phyloP scores from a whole-genome alignment of 2,113 vertebrate species.

The Festucalex cinctus region DNA sequence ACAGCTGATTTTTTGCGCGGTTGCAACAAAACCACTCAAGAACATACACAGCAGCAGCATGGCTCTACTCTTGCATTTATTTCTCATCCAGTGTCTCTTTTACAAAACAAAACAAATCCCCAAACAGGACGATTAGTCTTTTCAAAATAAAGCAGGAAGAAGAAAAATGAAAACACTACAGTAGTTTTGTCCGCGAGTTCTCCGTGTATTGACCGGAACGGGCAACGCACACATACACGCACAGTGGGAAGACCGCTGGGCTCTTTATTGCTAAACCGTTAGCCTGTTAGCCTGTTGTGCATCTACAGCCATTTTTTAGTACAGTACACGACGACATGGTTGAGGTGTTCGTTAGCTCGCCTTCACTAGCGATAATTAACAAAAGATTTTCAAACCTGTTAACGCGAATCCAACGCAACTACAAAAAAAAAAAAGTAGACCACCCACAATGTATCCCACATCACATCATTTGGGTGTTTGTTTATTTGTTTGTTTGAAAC shows the following conservation, averaged over 20 bases:
- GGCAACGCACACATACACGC: conserved; percentile 24
- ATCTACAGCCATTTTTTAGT: conserved; percentile 3
- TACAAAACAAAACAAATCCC: conserved; percentile 67
- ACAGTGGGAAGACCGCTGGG: conserved; percentile 53
- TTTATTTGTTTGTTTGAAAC: too few species aligned
- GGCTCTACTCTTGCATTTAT: conserved; percentile 64
- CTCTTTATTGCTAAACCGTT: conserved; percentile 65
- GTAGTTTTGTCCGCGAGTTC: conserved; percentile 55
- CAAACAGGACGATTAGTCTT: conserved; percentile 63
- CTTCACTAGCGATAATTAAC: conserved; percentile 30
- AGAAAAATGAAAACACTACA: conserved; percentile 32
- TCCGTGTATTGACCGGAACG: conserved; percentile 44
- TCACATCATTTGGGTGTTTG: too few species aligned
- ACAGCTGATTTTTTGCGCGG: neutral
- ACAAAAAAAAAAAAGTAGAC: neutral
- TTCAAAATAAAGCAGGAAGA: conserved; percentile 48
- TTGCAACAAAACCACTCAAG: neutral
- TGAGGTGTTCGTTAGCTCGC: conserved; percentile 1
- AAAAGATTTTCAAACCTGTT: neutral
- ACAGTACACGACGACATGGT: conserved; percentile 19
- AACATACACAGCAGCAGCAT: conserved; percentile 16
- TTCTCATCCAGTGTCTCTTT: conserved; percentile 61
- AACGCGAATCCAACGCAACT: neutral
- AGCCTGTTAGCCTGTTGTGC: conserved; percentile 23
- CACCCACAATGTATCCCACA: too few species aligned